Conservation (phyloP, 2,888 invertebrate species). For the Atrina japonica region DNA sequence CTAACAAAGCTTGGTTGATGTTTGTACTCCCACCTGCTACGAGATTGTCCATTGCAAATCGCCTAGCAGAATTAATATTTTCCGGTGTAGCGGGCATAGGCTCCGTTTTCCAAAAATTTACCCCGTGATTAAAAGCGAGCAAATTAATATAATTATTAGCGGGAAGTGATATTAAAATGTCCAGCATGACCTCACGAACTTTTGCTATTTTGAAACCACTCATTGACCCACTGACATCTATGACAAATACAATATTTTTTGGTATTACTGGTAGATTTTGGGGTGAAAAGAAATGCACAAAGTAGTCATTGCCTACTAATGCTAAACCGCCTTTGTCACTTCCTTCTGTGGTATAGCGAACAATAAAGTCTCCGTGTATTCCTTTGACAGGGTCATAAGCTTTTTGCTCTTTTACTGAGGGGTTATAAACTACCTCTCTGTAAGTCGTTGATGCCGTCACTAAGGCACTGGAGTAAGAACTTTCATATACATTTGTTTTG, state of each 20-base stretch:
- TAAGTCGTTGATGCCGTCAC: constrained; percentile 18
- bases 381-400: constrained; percentile 20
- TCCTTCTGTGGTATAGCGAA: constrained; percentile 52
- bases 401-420: constrained; percentile 78
- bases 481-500: neutral
- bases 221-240: constrained; percentile 90
- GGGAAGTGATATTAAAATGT: constrained; percentile 85
- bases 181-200: constrained; percentile 85
- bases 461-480: constrained; percentile 39
- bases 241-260: constrained; percentile 87
- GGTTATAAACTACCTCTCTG: constrained; percentile 43
- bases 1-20: constrained; percentile 85
- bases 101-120: constrained; percentile 39
- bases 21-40: constrained; percentile 83
- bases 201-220: constrained; percentile 86
- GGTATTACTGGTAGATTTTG: constrained; percentile 40
- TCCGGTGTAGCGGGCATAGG: constrained; percentile 42
- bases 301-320: constrained; percentile 67
- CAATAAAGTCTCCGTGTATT: constrained; percentile 49
- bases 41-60: constrained; percentile 39
- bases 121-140: constrained; percentile 83
- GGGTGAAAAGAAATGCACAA: constrained; percentile 68
- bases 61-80: constrained; percentile 48
- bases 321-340: constrained; percentile 51
- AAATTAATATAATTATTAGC: constrained; percentile 86